phyloP scores from a whole-genome alignment of 2,113 vertebrate genomes.

The Ceyx margarethae region DNA sequence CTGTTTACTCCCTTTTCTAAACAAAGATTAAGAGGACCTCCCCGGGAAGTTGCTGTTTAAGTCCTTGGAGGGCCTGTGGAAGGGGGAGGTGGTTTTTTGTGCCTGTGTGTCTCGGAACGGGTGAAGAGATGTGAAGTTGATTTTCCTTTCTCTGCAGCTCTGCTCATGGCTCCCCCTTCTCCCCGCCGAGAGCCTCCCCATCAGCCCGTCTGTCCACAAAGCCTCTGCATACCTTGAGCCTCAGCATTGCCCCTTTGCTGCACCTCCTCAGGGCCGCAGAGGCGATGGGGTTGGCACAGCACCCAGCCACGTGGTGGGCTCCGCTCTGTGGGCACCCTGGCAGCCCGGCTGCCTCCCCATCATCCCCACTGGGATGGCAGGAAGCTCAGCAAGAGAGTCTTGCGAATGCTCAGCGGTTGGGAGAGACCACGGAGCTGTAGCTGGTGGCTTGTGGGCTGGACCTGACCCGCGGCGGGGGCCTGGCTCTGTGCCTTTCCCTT shows the following conservation, averaged over 20 bases:
- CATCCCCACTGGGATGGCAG: neutral
- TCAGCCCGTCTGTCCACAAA: neutral
- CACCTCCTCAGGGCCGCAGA: rapidly evolving
- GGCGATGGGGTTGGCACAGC: neutral
- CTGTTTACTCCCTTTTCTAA: constrained; percentile 16
- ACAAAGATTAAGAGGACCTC: constrained; percentile 3
- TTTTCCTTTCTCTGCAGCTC: neutral
- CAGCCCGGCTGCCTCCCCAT: neutral
- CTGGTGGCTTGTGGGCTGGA: constrained; percentile 39
- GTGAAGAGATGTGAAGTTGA: rapidly evolving
- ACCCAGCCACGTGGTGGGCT: neutral
- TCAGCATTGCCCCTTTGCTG: neutral
- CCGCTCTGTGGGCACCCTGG: neutral
- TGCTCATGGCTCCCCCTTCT: neutral
- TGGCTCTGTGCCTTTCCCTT: neutral
- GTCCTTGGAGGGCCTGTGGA: neutral
- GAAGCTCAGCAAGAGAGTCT: neutral
- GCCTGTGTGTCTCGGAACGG: rapidly evolving
- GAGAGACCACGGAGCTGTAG: neutral
- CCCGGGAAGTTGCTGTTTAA: neutral
- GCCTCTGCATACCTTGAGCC: rapidly evolving
- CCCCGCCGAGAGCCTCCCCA: neutral
- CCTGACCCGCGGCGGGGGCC: neutral
- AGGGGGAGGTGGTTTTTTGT: neutral
- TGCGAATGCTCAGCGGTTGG: neutral